Percentiles rank a stretch among this genome's conserved stretches.
Evolutionary conservation across 1,140 invertebrate species (phyloP).

Genomic region (honey bee (Apis mellifera)): DNA sequence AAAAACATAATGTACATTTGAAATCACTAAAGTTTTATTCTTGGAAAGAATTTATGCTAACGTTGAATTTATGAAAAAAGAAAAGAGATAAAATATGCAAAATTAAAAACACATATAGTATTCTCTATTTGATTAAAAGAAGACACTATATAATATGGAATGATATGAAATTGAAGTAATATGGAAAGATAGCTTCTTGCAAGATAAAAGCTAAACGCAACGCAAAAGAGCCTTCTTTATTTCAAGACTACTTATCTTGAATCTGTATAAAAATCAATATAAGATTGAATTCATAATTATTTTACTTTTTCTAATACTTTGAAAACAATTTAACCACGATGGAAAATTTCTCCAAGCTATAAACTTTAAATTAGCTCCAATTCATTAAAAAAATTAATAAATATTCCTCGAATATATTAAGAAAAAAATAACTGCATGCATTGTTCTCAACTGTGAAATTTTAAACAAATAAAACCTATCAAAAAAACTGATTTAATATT

Average conservation of each 20-base stretch:
- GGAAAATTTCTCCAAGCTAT: too few relatives aligned
- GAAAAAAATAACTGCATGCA: neutral
- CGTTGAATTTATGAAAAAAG: neutral
- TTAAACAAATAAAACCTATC: too few relatives aligned
- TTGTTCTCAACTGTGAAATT: neutral
- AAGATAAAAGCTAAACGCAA: neutral
- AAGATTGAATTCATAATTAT: too few relatives aligned
- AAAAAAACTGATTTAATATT: neutral
- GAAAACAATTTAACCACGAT: neutral
- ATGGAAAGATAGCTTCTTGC: neutral
- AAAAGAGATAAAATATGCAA: neutral
- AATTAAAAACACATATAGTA: neutral
- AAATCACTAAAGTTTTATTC: neutral
- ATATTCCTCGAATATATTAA: neutral
- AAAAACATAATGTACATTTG: neutral
- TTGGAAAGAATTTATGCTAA: neutral
- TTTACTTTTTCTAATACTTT: neutral
- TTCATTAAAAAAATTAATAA: neutral
- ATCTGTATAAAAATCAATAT: neutral
- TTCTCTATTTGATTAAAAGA: neutral
- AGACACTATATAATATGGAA: neutral
- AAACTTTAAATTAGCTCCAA: neutral
- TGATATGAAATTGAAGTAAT: neutral
- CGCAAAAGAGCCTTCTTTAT: neutral
- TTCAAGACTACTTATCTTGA: neutral